Percentiles rank a stretch among this genome's conserved stretches.
Conservation (phyloP, 2,888 invertebrate species). For the Salpingus planirostris region DNA sequence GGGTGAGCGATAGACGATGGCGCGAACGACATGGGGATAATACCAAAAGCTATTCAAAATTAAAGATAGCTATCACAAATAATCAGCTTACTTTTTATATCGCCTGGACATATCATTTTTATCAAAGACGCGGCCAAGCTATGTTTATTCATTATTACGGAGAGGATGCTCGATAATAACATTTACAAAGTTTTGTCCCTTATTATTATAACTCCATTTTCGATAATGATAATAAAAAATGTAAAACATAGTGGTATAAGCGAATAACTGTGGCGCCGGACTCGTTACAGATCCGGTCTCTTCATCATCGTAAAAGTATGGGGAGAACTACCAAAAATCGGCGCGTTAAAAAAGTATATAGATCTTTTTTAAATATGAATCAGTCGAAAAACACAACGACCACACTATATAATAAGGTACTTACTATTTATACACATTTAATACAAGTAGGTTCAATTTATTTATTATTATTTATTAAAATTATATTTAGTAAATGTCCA, state of each 20-base stretch:
- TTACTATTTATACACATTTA: too few relatives aligned
- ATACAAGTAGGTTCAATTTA: too few relatives aligned
- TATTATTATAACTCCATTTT: neutral
- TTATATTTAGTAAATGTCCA: too few relatives aligned
- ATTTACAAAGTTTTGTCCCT: conserved; percentile 30
- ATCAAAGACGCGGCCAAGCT: conserved; percentile 22
- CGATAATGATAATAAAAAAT: neutral
- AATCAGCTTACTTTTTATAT: conserved; percentile 30
- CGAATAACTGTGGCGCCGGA: neutral
- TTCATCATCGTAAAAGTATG: too few relatives aligned
- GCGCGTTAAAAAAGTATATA: conserved; percentile 21
- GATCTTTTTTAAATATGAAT: conserved; percentile 1
- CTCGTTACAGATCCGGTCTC: too few relatives aligned
- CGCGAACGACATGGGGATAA: conserved; percentile 18
- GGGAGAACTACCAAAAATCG: conserved; percentile 21
- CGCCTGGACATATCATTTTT: conserved; percentile 20
- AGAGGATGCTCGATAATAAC: conserved; percentile 35
- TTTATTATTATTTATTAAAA: too few relatives aligned
- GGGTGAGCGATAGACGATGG: too few relatives aligned
- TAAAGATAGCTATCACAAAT: conserved; percentile 36
- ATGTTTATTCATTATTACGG: too few relatives aligned
- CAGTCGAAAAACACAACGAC: conserved; percentile 19
- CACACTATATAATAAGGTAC: too few relatives aligned
- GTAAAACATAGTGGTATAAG: too few relatives aligned
- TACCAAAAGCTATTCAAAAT: conserved; percentile 36